These are phyloP conservation scores for Crax fasciolata DNA, from an alignment of 2,797 vertebrate species.

Conservation along the genomic window DNA sequence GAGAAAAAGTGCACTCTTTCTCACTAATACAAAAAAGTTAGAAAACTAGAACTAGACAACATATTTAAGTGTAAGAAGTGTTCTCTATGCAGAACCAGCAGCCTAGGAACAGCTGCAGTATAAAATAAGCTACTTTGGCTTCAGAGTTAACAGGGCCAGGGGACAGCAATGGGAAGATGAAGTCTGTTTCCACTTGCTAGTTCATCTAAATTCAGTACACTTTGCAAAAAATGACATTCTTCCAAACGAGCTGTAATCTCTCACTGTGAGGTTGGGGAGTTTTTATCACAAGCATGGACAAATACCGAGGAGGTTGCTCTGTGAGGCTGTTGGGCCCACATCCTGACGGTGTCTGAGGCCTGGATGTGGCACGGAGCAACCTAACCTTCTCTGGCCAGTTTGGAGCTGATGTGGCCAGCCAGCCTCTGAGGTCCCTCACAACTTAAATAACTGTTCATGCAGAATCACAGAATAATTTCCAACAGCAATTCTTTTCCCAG, in stretches of 20 bases:
- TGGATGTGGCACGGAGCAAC: neutral
- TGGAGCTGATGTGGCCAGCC: neutral
- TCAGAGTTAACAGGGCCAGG: neutral
- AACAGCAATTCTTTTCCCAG: neutral
- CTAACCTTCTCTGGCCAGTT: rapidly evolving
- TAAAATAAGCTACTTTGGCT: neutral
- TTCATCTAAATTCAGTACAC: neutral
- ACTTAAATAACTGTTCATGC: neutral
- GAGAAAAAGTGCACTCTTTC: neutral
- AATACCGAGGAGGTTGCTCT: neutral
- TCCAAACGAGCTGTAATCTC: neutral
- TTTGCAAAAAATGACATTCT: neutral
- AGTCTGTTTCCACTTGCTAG: neutral
- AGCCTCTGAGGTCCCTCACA: neutral
- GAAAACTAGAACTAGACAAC: neutral
- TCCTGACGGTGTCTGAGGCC: neutral
- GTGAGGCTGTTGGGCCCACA: neutral
- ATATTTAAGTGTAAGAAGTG: rapidly evolving
- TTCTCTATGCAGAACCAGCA: neutral
- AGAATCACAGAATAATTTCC: neutral
- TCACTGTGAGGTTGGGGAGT: neutral
- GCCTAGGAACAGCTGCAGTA: neutral
- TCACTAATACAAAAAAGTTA: neutral
- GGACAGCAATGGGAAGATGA: neutral
- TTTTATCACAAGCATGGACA: neutral